phyloP scores from a whole-genome alignment of 2,113 vertebrate genomes.

The Ciconia boyciana region DNA sequence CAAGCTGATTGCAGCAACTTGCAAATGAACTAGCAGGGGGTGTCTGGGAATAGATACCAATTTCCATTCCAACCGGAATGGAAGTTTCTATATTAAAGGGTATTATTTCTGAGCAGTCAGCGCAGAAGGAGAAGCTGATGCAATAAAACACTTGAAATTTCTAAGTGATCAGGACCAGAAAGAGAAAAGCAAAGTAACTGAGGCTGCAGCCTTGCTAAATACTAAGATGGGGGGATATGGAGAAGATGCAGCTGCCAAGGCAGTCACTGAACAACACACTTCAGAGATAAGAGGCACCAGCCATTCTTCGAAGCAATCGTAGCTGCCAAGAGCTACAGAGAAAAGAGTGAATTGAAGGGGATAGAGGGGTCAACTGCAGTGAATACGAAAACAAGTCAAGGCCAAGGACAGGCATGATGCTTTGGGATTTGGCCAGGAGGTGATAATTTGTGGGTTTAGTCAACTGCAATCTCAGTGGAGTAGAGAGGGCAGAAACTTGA shows the following conservation, averaged over 20 bases:
- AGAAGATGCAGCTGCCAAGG: constrained; percentile 21
- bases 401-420: constrained; percentile 35
- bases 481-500: constrained; percentile 28
- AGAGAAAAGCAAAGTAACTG: background rate
- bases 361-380: constrained; percentile 38
- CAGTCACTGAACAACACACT: constrained; percentile 3
- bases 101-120: constrained; percentile 27
- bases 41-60: constrained; percentile 41
- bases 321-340: constrained; percentile 51
- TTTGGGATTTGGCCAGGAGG: constrained; percentile 60
- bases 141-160: background rate
- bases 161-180: background rate
- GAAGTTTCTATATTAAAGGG: background rate
- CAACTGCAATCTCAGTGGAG: constrained; percentile 44
- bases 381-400: constrained; percentile 44
- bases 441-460: constrained; percentile 57
- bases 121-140: background rate
- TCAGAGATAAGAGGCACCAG: constrained; percentile 57
- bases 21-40: constrained; percentile 47
- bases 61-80: background rate
- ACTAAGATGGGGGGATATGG: background rate
- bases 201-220: background rate
- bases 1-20: constrained; percentile 24
- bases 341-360: constrained; percentile 37
- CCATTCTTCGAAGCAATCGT: constrained; percentile 24